Conservation (phyloP, 1,140 invertebrate genomes). For the Bombus pyrosoma region DNA sequence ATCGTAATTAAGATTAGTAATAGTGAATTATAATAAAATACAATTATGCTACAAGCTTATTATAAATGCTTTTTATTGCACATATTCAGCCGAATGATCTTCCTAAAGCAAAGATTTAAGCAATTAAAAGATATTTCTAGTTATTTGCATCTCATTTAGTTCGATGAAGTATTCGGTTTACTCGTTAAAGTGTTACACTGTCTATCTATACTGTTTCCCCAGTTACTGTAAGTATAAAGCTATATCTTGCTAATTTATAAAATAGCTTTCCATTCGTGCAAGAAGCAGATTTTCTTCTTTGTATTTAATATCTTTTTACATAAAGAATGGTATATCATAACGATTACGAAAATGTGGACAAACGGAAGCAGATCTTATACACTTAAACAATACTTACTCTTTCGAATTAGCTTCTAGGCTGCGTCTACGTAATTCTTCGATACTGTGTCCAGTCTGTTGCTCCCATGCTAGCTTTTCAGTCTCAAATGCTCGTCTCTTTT, state of each 20-base stretch:
- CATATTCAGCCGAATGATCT: neutral
- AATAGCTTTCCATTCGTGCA: conserved; percentile 35
- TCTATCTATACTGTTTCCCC: conserved; percentile 5
- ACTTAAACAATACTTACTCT: conserved; percentile 86
- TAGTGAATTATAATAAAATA: neutral
- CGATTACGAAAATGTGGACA: conserved; percentile 16
- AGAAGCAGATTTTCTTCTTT: conserved; percentile 27
- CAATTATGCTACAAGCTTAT: conserved; percentile 13
- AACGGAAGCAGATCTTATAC: conserved; percentile 22
- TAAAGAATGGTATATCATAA: neutral
- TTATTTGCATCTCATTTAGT: neutral
- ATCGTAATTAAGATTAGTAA: conserved; percentile 30
- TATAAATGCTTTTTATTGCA: conserved; percentile 8
- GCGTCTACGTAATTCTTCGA: conserved; percentile 92
- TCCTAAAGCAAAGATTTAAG: conserved; percentile 22
- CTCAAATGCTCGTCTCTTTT: conserved; percentile 92
- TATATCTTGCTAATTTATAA: conserved; percentile 2
- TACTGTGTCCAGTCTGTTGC: conserved; percentile 92
- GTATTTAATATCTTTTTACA: conserved; percentile 10
- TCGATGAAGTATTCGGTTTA: neutral
- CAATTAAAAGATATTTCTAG: neutral
- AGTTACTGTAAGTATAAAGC: neutral
- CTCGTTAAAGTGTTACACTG: neutral
- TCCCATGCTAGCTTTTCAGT: conserved; percentile 95
- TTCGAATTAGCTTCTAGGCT: conserved; percentile 94